Conservation (phyloP, 2,888 invertebrate genomes). For the Plagodis pulveraria region DNA sequence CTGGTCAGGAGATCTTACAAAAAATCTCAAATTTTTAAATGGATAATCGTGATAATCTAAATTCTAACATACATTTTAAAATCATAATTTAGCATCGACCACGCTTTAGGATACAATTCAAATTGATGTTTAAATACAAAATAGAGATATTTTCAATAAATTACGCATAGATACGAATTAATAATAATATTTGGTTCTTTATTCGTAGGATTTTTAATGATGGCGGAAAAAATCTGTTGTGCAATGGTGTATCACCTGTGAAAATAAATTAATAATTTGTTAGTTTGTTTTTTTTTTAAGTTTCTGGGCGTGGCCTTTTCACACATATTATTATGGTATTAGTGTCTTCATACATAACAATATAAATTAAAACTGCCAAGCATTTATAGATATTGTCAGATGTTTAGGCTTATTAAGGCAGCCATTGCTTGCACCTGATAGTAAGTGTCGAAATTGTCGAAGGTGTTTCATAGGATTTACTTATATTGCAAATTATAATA, state of each 20-base stretch:
- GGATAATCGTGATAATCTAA: conserved; percentile 45
- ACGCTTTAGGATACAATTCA: conserved; percentile 53
- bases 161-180: conserved; percentile 71
- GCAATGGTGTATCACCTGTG: conserved; percentile 63
- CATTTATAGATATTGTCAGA: too few species aligned
- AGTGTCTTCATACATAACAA: too few species aligned
- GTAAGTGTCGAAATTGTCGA: too few species aligned
- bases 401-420: too few species aligned
- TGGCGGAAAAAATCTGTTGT: conserved; percentile 59
- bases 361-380: too few species aligned
- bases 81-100: conserved; percentile 64
- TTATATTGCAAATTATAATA: too few species aligned
- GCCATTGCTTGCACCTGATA: too few species aligned
- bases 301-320: too few species aligned
- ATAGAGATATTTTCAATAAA: conserved; percentile 67
- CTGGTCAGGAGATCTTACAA: conserved; percentile 40
- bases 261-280: conserved; percentile 24
- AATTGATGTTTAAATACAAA: conserved; percentile 49
- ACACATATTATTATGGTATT: too few species aligned
- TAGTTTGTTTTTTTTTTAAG: neutral
- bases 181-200: conserved; percentile 83
- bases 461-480: too few species aligned
- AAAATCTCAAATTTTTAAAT: conserved; percentile 43
- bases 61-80: conserved; percentile 58
- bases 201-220: conserved; percentile 56